These are phyloP conservation scores for Latheticus oryzae DNA, from an alignment of 2,888 invertebrate genomes.

Conservation along the genomic window DNA sequence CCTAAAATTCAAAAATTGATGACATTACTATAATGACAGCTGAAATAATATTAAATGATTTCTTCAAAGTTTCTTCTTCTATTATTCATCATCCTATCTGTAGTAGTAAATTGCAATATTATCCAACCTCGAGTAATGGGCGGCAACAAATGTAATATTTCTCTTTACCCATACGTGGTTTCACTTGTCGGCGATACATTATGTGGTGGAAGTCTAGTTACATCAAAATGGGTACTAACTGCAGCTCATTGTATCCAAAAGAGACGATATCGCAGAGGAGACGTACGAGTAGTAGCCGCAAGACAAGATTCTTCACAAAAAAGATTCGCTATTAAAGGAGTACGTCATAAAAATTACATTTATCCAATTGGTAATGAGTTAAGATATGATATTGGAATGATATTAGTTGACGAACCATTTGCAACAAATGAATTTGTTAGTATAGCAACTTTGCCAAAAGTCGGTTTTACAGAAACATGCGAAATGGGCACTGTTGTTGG, in stretches of 20 bases:
- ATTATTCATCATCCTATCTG: no score
- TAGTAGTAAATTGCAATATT: no score
- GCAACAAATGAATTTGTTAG: not conserved
- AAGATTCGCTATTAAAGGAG: not conserved
- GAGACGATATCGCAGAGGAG: not conserved
- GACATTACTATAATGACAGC: no score
- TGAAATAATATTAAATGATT: no score
- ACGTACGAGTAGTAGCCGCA: not conserved
- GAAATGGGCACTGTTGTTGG: not conserved
- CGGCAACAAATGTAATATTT: not conserved
- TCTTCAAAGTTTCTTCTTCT: no score
- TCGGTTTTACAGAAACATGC: not conserved
- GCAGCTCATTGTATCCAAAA: constrained; percentile 3
- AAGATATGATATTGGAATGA: not conserved
- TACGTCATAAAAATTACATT: not conserved
- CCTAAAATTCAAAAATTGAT: no score
- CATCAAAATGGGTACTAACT: not conserved
- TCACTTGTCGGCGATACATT: not conserved
- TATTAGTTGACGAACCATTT: not conserved
- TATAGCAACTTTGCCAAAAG: not conserved
- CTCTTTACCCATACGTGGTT: not conserved
- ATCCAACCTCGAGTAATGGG: not conserved
- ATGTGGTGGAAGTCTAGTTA: constrained; percentile 3
- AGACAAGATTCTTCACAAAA: not conserved
- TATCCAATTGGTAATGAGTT: no score